These are phyloP conservation scores for Drosophila engyochracea DNA, from an alignment of 2,888 invertebrate species.

Conservation along the genomic window DNA sequence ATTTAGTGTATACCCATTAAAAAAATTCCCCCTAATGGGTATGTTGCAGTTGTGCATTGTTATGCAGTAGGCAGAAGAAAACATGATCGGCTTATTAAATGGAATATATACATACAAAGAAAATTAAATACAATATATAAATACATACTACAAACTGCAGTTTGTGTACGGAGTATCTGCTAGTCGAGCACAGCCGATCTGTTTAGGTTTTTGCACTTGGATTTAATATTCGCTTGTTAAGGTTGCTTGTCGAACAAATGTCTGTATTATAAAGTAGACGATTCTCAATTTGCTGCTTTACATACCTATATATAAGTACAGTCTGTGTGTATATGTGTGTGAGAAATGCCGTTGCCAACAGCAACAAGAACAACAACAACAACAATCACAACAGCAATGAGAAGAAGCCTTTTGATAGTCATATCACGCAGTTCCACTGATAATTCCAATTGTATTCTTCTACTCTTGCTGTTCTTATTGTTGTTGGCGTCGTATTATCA, in stretches of 20 bases:
- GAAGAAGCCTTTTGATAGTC: conserved; percentile 79
- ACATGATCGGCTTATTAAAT: neutral
- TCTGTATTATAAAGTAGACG: conserved; percentile 18
- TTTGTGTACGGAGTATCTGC: neutral
- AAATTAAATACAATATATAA: neutral
- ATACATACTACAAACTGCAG: neutral
- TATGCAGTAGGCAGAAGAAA: neutral
- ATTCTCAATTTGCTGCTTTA: conserved; percentile 53
- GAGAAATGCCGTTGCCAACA: conserved; percentile 66
- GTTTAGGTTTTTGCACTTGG: conserved; percentile 6
- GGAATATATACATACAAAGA: neutral
- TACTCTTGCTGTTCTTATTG: conserved; percentile 48
- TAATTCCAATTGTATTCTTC: conserved; percentile 77
- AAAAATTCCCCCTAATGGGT: neutral
- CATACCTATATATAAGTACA: conserved; percentile 22
- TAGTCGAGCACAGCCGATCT: neutral
- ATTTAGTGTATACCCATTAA: neutral
- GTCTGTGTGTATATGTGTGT: conserved; percentile 39
- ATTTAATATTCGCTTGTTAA: conserved; percentile 28
- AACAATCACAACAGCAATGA: conserved; percentile 27
- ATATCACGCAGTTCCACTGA: conserved; percentile 79
- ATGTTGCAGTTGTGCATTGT: neutral
- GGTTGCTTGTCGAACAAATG: conserved; percentile 21
- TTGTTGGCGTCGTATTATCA: conserved; percentile 61
- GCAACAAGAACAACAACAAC: conserved; percentile 27